These are phyloP conservation scores for Agelas oroides DNA, from an alignment of 37 sponge, comb jelly and placozoan genomes.

Conservation along the genomic window DNA sequence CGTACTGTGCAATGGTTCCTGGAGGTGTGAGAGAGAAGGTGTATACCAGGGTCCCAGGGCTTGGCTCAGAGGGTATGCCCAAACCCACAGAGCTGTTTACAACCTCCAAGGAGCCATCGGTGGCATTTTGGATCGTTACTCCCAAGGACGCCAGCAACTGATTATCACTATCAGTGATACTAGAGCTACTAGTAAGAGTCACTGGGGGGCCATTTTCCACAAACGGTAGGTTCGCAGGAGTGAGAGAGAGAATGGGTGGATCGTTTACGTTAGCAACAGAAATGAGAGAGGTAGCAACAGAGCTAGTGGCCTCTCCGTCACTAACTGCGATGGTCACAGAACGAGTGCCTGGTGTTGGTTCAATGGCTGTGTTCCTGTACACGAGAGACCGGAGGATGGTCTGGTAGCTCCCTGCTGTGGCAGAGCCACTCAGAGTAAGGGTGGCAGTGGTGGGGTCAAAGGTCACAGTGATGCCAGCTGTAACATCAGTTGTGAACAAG, in stretches of 20 bases:
- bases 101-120: slow-evolving; percentile 35
- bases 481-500: neutral
- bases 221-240: slow-evolving; percentile 18
- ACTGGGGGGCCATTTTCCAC: slow-evolving; percentile 50
- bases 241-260: slow-evolving; percentile 35
- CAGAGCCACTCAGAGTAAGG: slow-evolving; percentile 53
- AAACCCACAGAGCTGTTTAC: slow-evolving; percentile 15
- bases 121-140: slow-evolving; percentile 29
- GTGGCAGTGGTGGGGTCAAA: slow-evolving; percentile 1
- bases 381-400: slow-evolving; percentile 34
- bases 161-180: slow-evolving; percentile 58
- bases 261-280: slow-evolving; percentile 52
- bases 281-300: slow-evolving; percentile 24
- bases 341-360: slow-evolving; percentile 54
- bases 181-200: slow-evolving; percentile 4
- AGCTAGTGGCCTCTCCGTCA: slow-evolving; percentile 61
- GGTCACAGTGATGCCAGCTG: neutral
- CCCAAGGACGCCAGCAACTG: slow-evolving; percentile 3
- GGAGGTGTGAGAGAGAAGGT: slow-evolving; percentile 27
- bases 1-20: slow-evolving; percentile 30
- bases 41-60: neutral
- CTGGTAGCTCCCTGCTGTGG: slow-evolving; percentile 29
- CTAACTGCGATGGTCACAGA: slow-evolving; percentile 47
- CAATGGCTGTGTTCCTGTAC: slow-evolving; percentile 59
- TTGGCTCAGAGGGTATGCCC: neutral